These are phyloP conservation scores for Gari tellinella DNA, from an alignment of 2,888 invertebrate species.

Conservation along the genomic window DNA sequence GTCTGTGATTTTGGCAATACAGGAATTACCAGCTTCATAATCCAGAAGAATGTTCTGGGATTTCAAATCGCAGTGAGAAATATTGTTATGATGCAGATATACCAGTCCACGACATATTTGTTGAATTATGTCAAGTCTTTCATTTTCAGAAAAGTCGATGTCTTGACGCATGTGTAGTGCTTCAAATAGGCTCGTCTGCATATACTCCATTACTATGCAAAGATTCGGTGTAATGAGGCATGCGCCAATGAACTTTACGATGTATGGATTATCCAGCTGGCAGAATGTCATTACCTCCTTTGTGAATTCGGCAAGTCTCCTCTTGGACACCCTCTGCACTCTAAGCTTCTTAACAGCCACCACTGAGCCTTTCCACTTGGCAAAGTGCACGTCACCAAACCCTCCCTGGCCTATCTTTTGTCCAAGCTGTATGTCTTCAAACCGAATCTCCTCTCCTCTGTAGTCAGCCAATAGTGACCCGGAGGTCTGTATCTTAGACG, in stretches of 20 bases:
- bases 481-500: conserved; percentile 22
- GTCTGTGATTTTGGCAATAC: conserved; percentile 59
- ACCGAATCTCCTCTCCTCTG: conserved; percentile 3
- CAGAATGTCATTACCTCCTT: conserved; percentile 43
- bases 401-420: conserved; percentile 53
- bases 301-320: conserved; percentile 33
- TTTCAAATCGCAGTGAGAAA: conserved; percentile 65
- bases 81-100: conserved; percentile 52
- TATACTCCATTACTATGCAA: conserved; percentile 59
- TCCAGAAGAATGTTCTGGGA: conserved; percentile 58
- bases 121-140: conserved; percentile 43
- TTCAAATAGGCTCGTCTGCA: conserved; percentile 55
- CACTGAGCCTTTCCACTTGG: conserved; percentile 41
- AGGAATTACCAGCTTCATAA: conserved; percentile 15
- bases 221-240: conserved; percentile 45
- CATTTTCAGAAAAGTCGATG: conserved; percentile 40
- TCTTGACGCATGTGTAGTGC: conserved; percentile 43
- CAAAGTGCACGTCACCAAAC: conserved; percentile 54
- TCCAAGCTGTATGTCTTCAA: conserved; percentile 4
- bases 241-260: conserved; percentile 56
- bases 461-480: conserved; percentile 21
- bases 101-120: conserved; percentile 43
- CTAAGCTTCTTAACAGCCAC: conserved; percentile 60
- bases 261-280: conserved; percentile 50
- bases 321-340: conserved; percentile 34